Conservation (phyloP, 2,888 invertebrate species). For the Scaptomyza polygonia region DNA sequence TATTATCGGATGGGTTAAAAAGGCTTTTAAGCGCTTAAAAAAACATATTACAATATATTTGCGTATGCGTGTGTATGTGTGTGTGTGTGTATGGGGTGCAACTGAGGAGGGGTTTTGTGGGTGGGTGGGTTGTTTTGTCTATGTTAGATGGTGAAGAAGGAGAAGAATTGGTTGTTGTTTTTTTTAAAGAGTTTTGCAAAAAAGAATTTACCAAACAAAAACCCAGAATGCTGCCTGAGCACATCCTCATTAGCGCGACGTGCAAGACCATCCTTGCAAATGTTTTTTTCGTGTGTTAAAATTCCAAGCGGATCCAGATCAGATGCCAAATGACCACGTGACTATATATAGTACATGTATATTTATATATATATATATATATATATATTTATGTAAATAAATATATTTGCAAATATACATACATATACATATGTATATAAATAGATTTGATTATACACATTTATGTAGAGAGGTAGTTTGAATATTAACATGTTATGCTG, state of each 20-base stretch:
- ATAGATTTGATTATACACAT: slow-evolving; percentile 40
- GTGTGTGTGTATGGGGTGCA: slow-evolving; percentile 46
- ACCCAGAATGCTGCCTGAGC: slow-evolving; percentile 84
- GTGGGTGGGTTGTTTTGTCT: slow-evolving; percentile 21
- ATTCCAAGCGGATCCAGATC: slow-evolving; percentile 93
- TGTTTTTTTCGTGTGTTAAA: slow-evolving; percentile 82
- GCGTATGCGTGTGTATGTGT: slow-evolving; percentile 45
- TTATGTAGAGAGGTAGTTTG: slow-evolving; percentile 29
- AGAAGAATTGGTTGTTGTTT: slow-evolving; percentile 17
- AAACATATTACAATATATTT: slow-evolving; percentile 21
- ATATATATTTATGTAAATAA: slow-evolving; percentile 11
- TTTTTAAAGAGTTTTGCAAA: slow-evolving; percentile 52
- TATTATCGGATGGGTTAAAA: slow-evolving; percentile 46
- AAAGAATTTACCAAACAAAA: slow-evolving; percentile 84
- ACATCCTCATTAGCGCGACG: slow-evolving; percentile 85
- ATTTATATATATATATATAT: slow-evolving; percentile 16
- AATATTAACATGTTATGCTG: slow-evolving; percentile 38
- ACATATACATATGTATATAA: slow-evolving; percentile 19
- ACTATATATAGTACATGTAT: slow-evolving; percentile 85
- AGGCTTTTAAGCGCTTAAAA: slow-evolving; percentile 48
- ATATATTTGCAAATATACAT: slow-evolving; percentile 20
- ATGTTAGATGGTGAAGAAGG: slow-evolving; percentile 29
- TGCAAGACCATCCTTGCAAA: slow-evolving; percentile 84
- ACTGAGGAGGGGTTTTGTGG: slow-evolving; percentile 19
- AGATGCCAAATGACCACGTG: slow-evolving; percentile 92